phyloP scores from a whole-genome alignment of 2,888 invertebrate species.

The Geotrupes spiniger region DNA sequence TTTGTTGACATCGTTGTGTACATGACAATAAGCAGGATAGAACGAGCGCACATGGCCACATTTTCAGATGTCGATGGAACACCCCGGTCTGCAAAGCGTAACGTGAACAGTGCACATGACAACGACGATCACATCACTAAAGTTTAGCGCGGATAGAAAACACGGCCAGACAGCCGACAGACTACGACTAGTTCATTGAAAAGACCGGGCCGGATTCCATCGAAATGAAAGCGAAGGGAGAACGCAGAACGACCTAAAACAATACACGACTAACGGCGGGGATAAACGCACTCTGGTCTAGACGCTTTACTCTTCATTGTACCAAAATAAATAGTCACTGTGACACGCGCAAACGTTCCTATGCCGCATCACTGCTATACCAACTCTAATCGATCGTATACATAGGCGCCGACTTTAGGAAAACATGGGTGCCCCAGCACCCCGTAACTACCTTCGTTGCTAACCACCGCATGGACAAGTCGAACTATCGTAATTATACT shows the following conservation, averaged over 20 bases:
- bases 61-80: slow-evolving; percentile 4
- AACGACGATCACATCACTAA: slow-evolving; percentile 27
- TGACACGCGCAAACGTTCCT: neutral
- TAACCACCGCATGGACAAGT: too few relatives aligned
- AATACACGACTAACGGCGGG: slow-evolving; percentile 30
- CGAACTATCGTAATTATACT: too few relatives aligned
- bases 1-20: slow-evolving; percentile 21
- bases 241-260: slow-evolving; percentile 31
- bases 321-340: slow-evolving; percentile 29
- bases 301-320: slow-evolving; percentile 29
- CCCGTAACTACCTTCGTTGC: slow-evolving; percentile 6
- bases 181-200: slow-evolving; percentile 22
- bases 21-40: slow-evolving; percentile 15
- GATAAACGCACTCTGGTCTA: slow-evolving; percentile 32
- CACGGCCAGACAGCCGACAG: slow-evolving; percentile 19
- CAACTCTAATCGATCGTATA: neutral
- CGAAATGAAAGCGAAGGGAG: slow-evolving; percentile 35
- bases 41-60: slow-evolving; percentile 12
- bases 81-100: slow-evolving; percentile 1
- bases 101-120: slow-evolving; percentile 8
- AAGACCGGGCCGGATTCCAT: slow-evolving; percentile 30
- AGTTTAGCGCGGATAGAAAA: slow-evolving; percentile 26
- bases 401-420: too few relatives aligned
- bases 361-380: slow-evolving; percentile 1
- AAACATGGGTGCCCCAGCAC: too few relatives aligned